phyloP scores from a whole-genome alignment of 2,888 invertebrate genomes.

The Neocrepidodera transversa region DNA sequence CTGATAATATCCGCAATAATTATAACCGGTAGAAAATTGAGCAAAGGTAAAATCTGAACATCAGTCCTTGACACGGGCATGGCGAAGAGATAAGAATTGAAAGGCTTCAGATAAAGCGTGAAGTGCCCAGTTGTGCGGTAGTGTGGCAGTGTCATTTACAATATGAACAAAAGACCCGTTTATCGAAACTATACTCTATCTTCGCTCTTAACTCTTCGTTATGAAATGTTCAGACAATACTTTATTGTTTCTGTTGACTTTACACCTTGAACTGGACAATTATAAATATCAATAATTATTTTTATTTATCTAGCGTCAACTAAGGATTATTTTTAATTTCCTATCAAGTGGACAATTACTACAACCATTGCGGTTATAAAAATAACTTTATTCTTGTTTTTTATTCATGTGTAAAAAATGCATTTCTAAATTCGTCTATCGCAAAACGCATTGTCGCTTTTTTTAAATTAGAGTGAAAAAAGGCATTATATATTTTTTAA shows the following conservation, averaged over 20 bases:
- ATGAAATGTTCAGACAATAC: slow-evolving; percentile 39
- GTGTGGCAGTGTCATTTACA: slow-evolving; percentile 27
- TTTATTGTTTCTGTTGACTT: slow-evolving; percentile 31
- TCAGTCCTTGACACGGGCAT: slow-evolving; percentile 5
- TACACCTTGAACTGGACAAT: slow-evolving; percentile 32
- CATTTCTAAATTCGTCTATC: too few relatives aligned
- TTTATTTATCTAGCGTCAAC: not conserved
- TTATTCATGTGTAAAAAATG: too few relatives aligned
- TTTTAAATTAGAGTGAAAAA: too few relatives aligned
- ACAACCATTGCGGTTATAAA: too few relatives aligned
- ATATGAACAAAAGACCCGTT: slow-evolving; percentile 30
- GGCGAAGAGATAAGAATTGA: slow-evolving; percentile 15
- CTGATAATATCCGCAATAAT: too few relatives aligned
- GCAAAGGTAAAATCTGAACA: slow-evolving; percentile 7
- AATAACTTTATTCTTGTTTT: too few relatives aligned
- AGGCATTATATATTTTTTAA: too few relatives aligned
- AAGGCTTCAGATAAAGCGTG: slow-evolving; percentile 10
- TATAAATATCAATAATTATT: not conserved
- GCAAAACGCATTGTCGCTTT: too few relatives aligned
- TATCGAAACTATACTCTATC: slow-evolving; percentile 21
- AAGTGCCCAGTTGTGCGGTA: slow-evolving; percentile 22
- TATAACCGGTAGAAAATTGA: not conserved
- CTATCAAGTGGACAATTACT: too few relatives aligned
- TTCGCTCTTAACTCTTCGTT: slow-evolving; percentile 27
- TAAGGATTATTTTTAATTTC: not conserved